Percentiles rank a stretch among this genome's conserved stretches.
Conservation (phyloP, 1,140 invertebrate species). For the Araneus ventricosus region DNA sequence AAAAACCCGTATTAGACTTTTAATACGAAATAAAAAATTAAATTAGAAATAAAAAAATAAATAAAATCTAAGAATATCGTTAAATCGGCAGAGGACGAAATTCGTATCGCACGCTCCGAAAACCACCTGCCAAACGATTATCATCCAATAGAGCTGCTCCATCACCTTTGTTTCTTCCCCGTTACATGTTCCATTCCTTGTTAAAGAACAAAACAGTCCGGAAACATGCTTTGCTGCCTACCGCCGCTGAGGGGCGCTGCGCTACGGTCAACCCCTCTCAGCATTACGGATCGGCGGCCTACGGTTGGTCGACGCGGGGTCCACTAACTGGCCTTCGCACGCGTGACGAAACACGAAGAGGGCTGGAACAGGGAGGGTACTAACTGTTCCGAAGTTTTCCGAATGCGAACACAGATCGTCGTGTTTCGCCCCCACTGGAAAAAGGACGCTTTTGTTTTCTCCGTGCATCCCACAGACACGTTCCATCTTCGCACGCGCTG, state of each 20-base stretch:
- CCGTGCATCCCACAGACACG: not conserved
- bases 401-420: not conserved
- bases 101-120: not conserved
- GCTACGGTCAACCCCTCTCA: constrained; percentile 38
- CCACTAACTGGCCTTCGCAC: constrained; percentile 22
- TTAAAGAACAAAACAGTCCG: constrained; percentile 7
- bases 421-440: not conserved
- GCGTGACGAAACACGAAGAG: constrained; percentile 18
- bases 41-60: not conserved
- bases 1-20: no score
- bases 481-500: not conserved
- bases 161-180: not conserved
- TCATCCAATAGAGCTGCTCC: not conserved
- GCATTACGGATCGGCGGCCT: not conserved
- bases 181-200: not conserved
- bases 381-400: constrained; percentile 60
- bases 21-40: no score
- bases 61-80: not conserved
- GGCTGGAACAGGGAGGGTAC: constrained; percentile 34
- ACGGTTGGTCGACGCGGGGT: constrained; percentile 23
- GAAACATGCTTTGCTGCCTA: constrained; percentile 8
- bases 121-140: constrained; percentile 2
- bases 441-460: constrained; percentile 5
- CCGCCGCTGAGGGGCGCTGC: constrained; percentile 53
- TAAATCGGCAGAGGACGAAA: not conserved